Evolutionary conservation across 2,888 invertebrate genomes (phyloP), one percentile per base, ranked within the genome.

Genomic region (Ctenicera cuprea): DNA sequence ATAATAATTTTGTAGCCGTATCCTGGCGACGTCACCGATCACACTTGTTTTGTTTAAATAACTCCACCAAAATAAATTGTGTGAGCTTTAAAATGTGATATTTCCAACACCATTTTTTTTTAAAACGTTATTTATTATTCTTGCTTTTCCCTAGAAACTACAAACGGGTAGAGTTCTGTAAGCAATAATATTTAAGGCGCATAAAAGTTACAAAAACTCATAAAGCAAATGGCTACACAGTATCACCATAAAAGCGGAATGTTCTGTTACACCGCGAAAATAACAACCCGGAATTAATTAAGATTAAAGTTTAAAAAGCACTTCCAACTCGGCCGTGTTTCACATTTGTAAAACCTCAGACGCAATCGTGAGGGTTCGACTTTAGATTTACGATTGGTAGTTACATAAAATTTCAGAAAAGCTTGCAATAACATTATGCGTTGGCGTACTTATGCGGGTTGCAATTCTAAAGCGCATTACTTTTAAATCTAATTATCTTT

Each of bases 221-320:
- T 45, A 45, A 45, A 45, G 45, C 45, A 45, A 45, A 45, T 45
- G 45, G 45, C 18, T 45, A 45, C 45, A 45, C 45, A 45, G 18
- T 18, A 45, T 45, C 45, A 45, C 16, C 45, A 45, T 45, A 45
- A 45, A 45, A 45, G 16, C 9, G 18, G 16, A 45, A 45, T 45
- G 45, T 45, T 45, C 45, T 45, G 45, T 16, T 45, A 45, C 18
- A 45, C 45, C 45, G 45, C 45, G 45, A 45, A 45, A 45, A 45
- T 45, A 45, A 45, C 45, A 18, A 45, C 45, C 45, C 45, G 45
- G 45, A 45, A 45, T 45, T 45, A 45, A 45, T 45, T 45, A 45
- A 45, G 45, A 45, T 45, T 45, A 45, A 45, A 45, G 45, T 45
- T 45, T 45, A 45, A 45, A 45, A 45, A 45, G 45, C 45, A 45